Base-by-base conservation (phyloP, 2,113 vertebrate species). In the Hyperopisus bebe region DNA sequence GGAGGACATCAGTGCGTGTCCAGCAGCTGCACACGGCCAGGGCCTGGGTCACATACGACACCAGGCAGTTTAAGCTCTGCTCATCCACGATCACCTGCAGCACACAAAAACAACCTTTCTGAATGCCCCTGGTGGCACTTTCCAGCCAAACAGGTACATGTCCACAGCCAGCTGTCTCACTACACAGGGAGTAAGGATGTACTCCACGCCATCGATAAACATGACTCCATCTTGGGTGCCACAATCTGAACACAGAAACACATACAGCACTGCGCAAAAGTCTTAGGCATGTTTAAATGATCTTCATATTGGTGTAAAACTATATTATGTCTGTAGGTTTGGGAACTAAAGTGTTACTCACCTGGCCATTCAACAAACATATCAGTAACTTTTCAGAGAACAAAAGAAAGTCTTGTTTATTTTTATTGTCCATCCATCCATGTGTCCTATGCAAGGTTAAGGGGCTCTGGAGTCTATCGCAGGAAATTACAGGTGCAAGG, bases 1-100 rank as follows among this genome's bases (percentile, higher is more conserved):
- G 96, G 90, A 99, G 94, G 86, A 99, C 93, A 90, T 99, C 97
- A 2, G 97, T 91, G 5, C 98, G 97, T 3, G 98, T 99, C 98
- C 98, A 99, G 2, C 96, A 92, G 90, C 96, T 98, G 93, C 98
- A 99, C 1, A 93, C 93, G 24, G 94, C 96, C 88, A 99, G 90
- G 0, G 97, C 97, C 13, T 94, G 94, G 85, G 95, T 92, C 6
- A 96, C 96, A 58, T 98, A 99, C 0, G 94, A 95, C 89, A 99
- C 91, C 19, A 99, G 93, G n/a, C 95, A 95, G 90, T 97, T 94
- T 94, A 99, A 89, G 1, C 94, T 98, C 90, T 96, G 94, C 53
- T 98, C 97, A 44, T 99, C 97, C 90, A 97, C 97, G 91, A 97
- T 96, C 62, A 99, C 96, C 98, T 99, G 31, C 91, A 27, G 86